Evolutionary conservation across 2,797 vertebrate species (phyloP), one percentile per base, ranked within the genome.

Genomic region (Monodelphis domestica): DNA sequence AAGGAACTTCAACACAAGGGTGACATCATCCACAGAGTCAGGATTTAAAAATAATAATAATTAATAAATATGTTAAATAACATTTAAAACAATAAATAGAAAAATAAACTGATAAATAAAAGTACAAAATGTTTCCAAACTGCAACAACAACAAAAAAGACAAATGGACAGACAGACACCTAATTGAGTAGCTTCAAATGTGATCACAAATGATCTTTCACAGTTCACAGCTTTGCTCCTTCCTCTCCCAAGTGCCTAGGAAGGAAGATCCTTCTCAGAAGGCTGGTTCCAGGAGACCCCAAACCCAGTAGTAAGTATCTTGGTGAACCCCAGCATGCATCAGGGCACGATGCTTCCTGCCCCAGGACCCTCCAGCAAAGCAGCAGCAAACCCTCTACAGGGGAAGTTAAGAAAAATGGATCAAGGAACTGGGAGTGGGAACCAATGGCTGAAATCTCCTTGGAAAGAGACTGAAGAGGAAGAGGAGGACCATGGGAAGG

Each of bases 11-110:
- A 84, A 45, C 53, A 55, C 55, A 33, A 92, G 54, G 30, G 0
- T 0, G 70, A 89, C 11, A 90, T 54, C 50, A 93, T 56, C 30
- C 89, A 89, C 87, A 29, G 50, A 84, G 78, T 52, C 95, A 92
- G 97, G 96, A 95, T 93, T 97, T 97, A 98, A 97, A 97, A 97
- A 97, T 97, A 97, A 97, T 97, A 96, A 97, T 96, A 98, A 84
- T 94, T 96, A 87, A 98, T 97, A 98, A 97, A 96, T 97, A 98
- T 96, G 95, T 96, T 98, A 97, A 97, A 92, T 97, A 98, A 98
- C 97, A 97, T 96, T 97, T 97, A 97, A 97, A 97, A 97, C 95
- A 97, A 98, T 97, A 96, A 98, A 97, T 97, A 97, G 97, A 97
- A 97, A 97, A 97, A 97, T 96, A 97, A 97, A 97, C 97, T 96